Conservation (phyloP, 1,140 invertebrate species). For the Bombus consobrinus region DNA sequence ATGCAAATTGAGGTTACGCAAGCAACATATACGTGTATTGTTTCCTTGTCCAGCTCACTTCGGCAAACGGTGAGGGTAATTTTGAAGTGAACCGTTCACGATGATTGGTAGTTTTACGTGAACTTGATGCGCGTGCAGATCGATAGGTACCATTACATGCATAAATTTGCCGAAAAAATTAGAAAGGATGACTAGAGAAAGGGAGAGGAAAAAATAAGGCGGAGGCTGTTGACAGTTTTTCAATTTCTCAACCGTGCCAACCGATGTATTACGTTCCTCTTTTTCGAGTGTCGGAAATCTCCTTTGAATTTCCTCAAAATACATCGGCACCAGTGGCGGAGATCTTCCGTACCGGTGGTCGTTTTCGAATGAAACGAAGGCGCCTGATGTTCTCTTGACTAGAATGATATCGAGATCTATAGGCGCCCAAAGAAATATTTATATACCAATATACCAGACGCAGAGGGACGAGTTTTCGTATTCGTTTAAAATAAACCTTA, state of each 20-base stretch:
- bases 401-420: conserved; percentile 36
- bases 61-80: not conserved
- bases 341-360: not conserved
- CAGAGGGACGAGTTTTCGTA: not conserved
- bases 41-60: not conserved
- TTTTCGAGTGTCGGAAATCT: conserved; percentile 23
- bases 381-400: not conserved
- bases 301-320: conserved; percentile 59
- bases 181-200: not conserved
- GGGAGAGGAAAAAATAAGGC: not conserved
- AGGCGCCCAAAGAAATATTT: conserved; percentile 29
- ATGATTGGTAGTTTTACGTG: not conserved
- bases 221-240: conserved; percentile 54
- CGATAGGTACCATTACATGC: not conserved
- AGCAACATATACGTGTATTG: no score
- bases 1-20: not conserved
- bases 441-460: conserved; percentile 27
- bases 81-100: not conserved
- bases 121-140: not conserved
- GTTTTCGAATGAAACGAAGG: conserved; percentile 8
- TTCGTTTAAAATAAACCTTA: conserved; percentile 30
- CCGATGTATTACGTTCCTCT: not conserved
- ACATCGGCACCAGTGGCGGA: not conserved
- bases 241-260: conserved; percentile 50
- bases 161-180: conserved; percentile 33